These are phyloP conservation scores for Xestobium rufovillosum DNA, from an alignment of 2,888 invertebrate genomes.

Conservation along the genomic window DNA sequence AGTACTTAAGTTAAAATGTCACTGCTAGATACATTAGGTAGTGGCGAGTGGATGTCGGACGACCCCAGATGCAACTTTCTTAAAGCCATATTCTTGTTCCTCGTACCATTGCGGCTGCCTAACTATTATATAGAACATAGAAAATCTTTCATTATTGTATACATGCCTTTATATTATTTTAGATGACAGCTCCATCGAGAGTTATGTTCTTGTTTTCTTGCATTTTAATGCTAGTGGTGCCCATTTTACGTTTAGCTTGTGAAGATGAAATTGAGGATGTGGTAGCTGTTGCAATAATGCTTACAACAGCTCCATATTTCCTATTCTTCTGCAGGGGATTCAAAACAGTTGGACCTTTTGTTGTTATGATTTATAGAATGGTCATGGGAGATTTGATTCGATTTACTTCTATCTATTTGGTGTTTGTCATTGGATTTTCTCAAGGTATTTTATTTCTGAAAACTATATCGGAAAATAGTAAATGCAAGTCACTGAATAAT, in stretches of 20 bases:
- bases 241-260: conserved; percentile 78
- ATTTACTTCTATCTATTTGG: conserved; percentile 93
- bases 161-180: too few relatives aligned
- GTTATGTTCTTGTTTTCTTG: conserved; percentile 95
- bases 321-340: conserved; percentile 97
- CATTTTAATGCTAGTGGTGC: conserved; percentile 76
- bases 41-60: too few relatives aligned
- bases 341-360: conserved; percentile 97
- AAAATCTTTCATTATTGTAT: too few relatives aligned
- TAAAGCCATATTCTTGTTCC: too few relatives aligned
- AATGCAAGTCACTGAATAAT: too few relatives aligned
- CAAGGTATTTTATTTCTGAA: too few relatives aligned
- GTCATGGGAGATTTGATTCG: conserved; percentile 91
- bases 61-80: too few relatives aligned
- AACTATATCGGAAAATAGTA: too few relatives aligned
- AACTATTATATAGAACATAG: too few relatives aligned
- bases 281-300: conserved; percentile 86
- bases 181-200: conserved; percentile 83
- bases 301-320: conserved; percentile 94
- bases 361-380: conserved; percentile 99
- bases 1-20: too few relatives aligned
- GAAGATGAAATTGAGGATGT: conserved; percentile 83
- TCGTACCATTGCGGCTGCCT: too few relatives aligned
- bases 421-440: conserved; percentile 96
- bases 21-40: too few relatives aligned